Evolutionary conservation across 2,113 vertebrate genomes (phyloP).

Genomic region (Phainopepla nitens): DNA sequence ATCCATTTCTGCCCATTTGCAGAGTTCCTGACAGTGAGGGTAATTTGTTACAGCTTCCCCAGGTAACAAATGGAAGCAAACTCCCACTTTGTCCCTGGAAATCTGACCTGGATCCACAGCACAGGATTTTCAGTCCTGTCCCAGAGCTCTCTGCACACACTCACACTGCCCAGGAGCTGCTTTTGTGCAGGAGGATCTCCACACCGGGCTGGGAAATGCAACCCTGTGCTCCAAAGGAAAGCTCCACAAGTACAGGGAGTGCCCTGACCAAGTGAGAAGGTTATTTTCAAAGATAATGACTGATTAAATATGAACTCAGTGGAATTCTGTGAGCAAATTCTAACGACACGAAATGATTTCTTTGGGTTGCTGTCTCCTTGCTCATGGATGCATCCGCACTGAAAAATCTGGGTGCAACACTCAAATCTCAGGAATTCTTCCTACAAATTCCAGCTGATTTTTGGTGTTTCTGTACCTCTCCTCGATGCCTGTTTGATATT

Average conservation of each 20-base stretch:
- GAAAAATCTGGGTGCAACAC: neutral
- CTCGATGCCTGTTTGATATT: neutral
- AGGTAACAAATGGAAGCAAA: neutral
- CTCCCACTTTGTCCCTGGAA: neutral
- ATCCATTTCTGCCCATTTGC: neutral
- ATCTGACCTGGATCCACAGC: neutral
- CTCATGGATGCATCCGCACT: neutral
- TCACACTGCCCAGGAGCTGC: accelerated
- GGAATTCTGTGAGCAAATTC: neutral
- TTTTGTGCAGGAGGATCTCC: neutral
- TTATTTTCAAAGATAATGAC: neutral
- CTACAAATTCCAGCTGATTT: neutral
- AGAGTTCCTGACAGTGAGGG: neutral
- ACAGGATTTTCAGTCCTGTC: no score
- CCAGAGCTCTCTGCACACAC: neutral
- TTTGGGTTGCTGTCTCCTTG: neutral
- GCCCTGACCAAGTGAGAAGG: neutral
- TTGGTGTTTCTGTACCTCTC: neutral
- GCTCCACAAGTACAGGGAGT: neutral
- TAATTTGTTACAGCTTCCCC: neutral
- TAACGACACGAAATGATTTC: neutral
- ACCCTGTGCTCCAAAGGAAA: neutral
- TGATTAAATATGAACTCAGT: neutral
- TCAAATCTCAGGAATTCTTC: neutral
- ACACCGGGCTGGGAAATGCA: neutral